Conservation (phyloP, 2,888 invertebrate genomes). For the Glyphotaelius pellucidus region DNA sequence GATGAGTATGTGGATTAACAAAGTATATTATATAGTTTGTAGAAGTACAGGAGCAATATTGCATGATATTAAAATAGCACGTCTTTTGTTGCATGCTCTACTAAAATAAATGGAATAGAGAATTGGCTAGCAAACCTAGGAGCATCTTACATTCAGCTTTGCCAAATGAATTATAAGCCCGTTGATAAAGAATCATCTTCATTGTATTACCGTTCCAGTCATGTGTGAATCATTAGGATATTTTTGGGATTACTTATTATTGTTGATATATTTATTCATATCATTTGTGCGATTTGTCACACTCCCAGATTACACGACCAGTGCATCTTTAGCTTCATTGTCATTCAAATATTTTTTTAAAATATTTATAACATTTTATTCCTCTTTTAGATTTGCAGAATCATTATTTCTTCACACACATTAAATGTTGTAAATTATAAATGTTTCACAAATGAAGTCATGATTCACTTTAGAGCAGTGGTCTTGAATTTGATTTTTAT, state of each 20-base stretch:
- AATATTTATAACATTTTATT: too few species aligned
- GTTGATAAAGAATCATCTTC: neutral
- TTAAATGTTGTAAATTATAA: too few species aligned
- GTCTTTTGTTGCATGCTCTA: neutral
- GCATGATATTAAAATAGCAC: conserved; percentile 8
- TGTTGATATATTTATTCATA: neutral
- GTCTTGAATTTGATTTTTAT: too few species aligned
- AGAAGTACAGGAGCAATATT: conserved; percentile 8
- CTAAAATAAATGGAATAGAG: neutral
- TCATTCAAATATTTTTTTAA: too few species aligned
- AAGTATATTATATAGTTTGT: neutral
- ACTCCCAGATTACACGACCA: neutral
- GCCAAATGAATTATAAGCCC: neutral
- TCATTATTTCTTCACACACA: too few species aligned
- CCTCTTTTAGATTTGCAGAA: too few species aligned
- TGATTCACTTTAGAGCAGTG: too few species aligned
- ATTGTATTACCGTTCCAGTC: neutral
- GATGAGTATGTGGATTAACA: neutral
- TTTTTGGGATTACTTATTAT: neutral
- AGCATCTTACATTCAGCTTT: neutral
- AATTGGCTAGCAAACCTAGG: neutral
- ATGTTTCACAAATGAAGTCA: too few species aligned
- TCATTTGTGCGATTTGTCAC: neutral
- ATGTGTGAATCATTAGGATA: neutral
- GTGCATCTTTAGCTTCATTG: neutral